Evolutionary conservation across 2,113 vertebrate species (phyloP).

Genomic region (Boulengeromyrus knoepffleri): DNA sequence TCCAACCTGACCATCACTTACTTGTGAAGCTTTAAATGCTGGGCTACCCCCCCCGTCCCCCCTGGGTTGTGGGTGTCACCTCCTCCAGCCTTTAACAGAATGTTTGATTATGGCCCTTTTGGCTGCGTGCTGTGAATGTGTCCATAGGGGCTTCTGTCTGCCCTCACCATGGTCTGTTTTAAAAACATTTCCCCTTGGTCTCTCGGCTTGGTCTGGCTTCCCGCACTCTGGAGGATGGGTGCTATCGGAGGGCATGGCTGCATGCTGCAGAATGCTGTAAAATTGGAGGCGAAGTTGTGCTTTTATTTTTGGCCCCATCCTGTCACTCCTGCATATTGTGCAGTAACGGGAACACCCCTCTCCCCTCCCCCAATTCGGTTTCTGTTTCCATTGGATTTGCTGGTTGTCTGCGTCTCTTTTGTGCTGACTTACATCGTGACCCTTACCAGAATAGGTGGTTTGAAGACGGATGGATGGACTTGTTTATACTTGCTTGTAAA

Average conservation of each 20-base stretch:
- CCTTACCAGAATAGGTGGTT: background rate
- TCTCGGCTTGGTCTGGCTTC: background rate
- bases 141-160: background rate
- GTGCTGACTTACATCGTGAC: background rate
- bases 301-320: background rate
- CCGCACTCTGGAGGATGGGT: background rate
- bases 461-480: background rate
- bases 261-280: background rate
- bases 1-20: background rate
- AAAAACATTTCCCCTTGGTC: background rate
- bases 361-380: background rate
- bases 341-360: background rate
- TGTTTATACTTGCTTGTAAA: background rate
- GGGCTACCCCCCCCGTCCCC: background rate
- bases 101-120: background rate
- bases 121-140: background rate
- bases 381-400: background rate
- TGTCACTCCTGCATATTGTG: background rate
- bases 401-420: background rate
- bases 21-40: background rate
- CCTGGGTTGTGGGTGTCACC: background rate
- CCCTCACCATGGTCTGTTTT: background rate
- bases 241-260: background rate
- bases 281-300: background rate
- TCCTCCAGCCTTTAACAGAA: background rate